These are phyloP conservation scores for Mactromeris polynyma DNA, from an alignment of 2,888 invertebrate genomes.

Conservation along the genomic window DNA sequence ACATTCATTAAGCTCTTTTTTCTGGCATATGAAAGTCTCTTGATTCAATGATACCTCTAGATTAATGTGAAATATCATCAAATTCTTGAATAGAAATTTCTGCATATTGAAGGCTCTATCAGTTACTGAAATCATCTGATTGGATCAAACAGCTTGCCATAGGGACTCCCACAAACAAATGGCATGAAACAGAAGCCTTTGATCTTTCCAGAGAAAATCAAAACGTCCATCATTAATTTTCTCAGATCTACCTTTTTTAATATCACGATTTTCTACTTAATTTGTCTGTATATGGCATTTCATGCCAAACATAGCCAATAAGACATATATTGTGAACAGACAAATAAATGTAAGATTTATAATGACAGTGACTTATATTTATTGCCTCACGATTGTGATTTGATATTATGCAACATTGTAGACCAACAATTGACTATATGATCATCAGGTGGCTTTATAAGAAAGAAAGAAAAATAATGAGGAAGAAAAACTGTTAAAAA, in stretches of 20 bases:
- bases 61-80: slow-evolving; percentile 16
- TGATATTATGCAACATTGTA: background rate
- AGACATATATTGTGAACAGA: background rate
- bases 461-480: too few species aligned
- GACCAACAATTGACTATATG: background rate
- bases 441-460: background rate
- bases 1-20: background rate
- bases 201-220: background rate
- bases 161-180: background rate
- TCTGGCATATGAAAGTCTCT: background rate
- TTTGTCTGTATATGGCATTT: background rate
- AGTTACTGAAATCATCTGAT: background rate
- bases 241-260: slow-evolving; percentile 9
- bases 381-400: background rate
- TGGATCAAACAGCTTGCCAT: background rate
- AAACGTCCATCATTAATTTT: background rate
- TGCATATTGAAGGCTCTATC: background rate
- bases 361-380: background rate
- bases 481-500: too few species aligned
- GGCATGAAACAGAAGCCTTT: background rate
- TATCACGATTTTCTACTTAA: slow-evolving; percentile 13
- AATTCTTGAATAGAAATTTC: background rate
- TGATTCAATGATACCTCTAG: background rate
- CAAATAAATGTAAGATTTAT: background rate
- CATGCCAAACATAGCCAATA: background rate